phyloP scores from a whole-genome alignment of 1,140 invertebrate species.

The Drosophila azteca region DNA sequence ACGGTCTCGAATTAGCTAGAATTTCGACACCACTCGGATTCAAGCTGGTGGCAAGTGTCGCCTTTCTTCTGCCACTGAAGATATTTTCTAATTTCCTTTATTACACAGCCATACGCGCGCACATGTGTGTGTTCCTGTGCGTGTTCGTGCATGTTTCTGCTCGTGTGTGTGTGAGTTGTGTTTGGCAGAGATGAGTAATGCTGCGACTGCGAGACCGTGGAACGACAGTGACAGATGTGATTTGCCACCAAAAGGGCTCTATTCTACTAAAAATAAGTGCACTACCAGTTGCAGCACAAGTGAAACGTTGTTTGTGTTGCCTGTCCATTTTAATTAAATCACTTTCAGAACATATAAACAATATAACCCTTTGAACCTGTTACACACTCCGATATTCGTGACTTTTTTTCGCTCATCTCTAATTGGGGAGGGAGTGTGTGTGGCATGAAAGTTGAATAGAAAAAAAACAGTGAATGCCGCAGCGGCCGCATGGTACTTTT shows the following conservation, averaged over 20 bases:
- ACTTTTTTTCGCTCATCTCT: slow-evolving; percentile 36
- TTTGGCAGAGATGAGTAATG: slow-evolving; percentile 49
- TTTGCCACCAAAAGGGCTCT: neutral
- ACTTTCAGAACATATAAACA: too few relatives aligned
- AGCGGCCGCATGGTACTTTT: neutral
- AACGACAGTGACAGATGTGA: slow-evolving; percentile 32
- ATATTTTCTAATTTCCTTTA: slow-evolving; percentile 27
- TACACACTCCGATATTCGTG: slow-evolving; percentile 25
- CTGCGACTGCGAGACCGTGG: slow-evolving; percentile 32
- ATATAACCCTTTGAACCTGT: slow-evolving; percentile 40
- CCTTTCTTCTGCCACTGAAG: slow-evolving; percentile 21
- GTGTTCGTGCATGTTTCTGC: slow-evolving; percentile 18
- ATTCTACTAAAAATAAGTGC: slow-evolving; percentile 17
- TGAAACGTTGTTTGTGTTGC: too few relatives aligned
- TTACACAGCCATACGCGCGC: slow-evolving; percentile 10
- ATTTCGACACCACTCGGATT: slow-evolving; percentile 39
- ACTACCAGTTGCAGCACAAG: too few relatives aligned
- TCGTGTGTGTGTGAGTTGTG: slow-evolving; percentile 21
- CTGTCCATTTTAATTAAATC: too few relatives aligned
- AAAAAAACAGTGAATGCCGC: slow-evolving; percentile 1
- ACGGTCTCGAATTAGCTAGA: slow-evolving; percentile 44
- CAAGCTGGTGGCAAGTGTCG: slow-evolving; percentile 22
- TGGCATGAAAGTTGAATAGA: slow-evolving; percentile 17
- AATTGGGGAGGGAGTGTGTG: slow-evolving; percentile 38
- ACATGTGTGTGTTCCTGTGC: slow-evolving; percentile 23